These are phyloP conservation scores for Anguilla marmorata DNA, from an alignment of 2,797 vertebrate species.

Conservation along the genomic window DNA sequence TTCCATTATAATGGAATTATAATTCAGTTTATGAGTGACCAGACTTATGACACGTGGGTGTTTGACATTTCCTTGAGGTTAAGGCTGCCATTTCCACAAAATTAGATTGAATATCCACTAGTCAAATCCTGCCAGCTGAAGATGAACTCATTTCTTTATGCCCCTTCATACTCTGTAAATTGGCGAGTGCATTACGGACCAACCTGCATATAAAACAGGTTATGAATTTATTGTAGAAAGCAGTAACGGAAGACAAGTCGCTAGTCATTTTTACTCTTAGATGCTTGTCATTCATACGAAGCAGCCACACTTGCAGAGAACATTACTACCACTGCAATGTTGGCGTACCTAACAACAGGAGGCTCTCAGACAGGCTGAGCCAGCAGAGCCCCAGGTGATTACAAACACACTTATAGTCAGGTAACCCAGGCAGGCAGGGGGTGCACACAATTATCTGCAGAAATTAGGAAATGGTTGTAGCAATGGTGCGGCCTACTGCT, in stretches of 20 bases:
- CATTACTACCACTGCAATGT: neutral
- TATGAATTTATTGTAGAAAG: neutral
- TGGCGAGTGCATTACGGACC: neutral
- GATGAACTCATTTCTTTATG: neutral
- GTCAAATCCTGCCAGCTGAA: neutral
- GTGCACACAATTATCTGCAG: neutral
- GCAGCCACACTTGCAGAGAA: neutral
- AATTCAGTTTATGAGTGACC: conserved; percentile 17
- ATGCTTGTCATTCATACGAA: neutral
- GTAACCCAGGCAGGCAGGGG: neutral
- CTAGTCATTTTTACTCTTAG: neutral
- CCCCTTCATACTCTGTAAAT: neutral
- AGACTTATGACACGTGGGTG: neutral
- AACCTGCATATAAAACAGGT: neutral
- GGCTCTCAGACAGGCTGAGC: neutral
- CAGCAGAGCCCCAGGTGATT: neutral
- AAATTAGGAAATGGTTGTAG: neutral
- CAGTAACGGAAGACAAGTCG: neutral
- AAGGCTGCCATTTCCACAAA: conserved; percentile 24
- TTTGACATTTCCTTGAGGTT: conserved; percentile 1
- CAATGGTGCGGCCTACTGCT: neutral
- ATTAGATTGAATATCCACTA: neutral
- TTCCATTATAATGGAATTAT: neutral
- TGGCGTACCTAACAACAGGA: neutral
- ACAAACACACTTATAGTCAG: neutral